Percentiles rank a stretch among this genome's conserved stretches.
Evolutionary conservation across 2,113 vertebrate species (phyloP).

Genomic region (Chitala chitala): DNA sequence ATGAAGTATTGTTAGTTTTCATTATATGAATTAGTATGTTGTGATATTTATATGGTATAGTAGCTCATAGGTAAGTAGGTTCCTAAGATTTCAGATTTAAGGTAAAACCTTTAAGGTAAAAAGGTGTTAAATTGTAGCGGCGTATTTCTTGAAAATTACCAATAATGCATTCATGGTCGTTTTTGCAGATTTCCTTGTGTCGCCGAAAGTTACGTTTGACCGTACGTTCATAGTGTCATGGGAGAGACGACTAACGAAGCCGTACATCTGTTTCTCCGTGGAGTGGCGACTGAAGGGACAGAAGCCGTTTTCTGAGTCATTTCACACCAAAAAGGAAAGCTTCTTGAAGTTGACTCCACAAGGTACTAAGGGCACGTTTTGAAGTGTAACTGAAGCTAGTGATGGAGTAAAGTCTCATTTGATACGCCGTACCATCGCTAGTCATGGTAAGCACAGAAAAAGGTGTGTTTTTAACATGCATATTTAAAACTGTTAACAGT

Average conservation of each 20-base stretch:
- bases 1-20: too few species aligned
- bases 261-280: constrained; percentile 50
- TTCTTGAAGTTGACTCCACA: constrained; percentile 5
- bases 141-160: too few species aligned
- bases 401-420: not conserved
- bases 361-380: constrained; percentile 12
- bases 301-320: constrained; percentile 19
- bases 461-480: too few species aligned
- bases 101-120: too few species aligned
- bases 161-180: too few species aligned
- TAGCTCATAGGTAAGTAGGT: too few species aligned
- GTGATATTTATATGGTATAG: too few species aligned
- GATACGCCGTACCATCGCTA: not conserved
- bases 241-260: constrained; percentile 28
- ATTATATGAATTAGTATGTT: too few species aligned
- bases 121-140: too few species aligned
- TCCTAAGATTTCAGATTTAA: too few species aligned
- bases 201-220: constrained; percentile 45
- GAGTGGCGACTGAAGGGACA: constrained; percentile 49
- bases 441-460: not conserved
- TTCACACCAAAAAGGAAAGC: constrained; percentile 25
- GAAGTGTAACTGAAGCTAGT: not conserved
- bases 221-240: constrained; percentile 44
- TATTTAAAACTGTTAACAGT: too few species aligned
- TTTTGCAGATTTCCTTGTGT: not conserved